Evolutionary conservation across 2,888 invertebrate genomes (phyloP), one percentile per base, ranked within the genome.

Genomic region (Metellina segmentata): DNA sequence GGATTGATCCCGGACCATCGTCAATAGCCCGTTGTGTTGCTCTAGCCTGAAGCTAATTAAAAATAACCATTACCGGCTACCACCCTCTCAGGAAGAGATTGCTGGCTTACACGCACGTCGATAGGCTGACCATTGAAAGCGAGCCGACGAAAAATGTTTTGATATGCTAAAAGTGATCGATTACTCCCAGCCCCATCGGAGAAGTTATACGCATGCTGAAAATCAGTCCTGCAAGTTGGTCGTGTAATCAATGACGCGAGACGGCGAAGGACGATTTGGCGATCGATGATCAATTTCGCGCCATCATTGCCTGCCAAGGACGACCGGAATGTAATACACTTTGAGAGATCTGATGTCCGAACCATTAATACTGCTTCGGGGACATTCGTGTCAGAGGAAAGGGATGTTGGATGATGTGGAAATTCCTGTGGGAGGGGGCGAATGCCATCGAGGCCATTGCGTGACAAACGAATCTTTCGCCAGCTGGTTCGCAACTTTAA

Each of bases 231-330:
- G 11, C 11, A 61, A 13, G 13, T 61, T 5, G 13, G 13, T 61
- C 16, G 34, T 48, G 20, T n/a, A 48, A 85, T 85, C 74, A 48
- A 85, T 85, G 74, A 71, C 78, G 52, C 51, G 7, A 16, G 16
- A 16, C 16, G 51, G 53, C 70, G 77, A 78, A 75, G 83, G 52
- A 20, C 74, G 52, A 79, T 61, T 48, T 6, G n/a, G 49, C 34
- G 82, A 86, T 86, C 78, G 85, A 86, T 86, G 78, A 49, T 70
- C 49, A 61, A 75, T 75, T 82, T 82, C 19, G 49, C 20, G 34
- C 34, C 20, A 20, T 19, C 19, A 8, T 19, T 51, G 61, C 9
- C 51, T 1, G 20, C 78, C 75, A 78, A 77, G 77, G 85, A 69
- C 70, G 20, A n/a, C 69, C 74, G 11, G 51, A 82, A 72, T 13